Percentiles rank a stretch among this genome's conserved stretches.
phyloP scores from a whole-genome alignment of 2,113 vertebrate genomes.

The Corydoras maculifer region DNA sequence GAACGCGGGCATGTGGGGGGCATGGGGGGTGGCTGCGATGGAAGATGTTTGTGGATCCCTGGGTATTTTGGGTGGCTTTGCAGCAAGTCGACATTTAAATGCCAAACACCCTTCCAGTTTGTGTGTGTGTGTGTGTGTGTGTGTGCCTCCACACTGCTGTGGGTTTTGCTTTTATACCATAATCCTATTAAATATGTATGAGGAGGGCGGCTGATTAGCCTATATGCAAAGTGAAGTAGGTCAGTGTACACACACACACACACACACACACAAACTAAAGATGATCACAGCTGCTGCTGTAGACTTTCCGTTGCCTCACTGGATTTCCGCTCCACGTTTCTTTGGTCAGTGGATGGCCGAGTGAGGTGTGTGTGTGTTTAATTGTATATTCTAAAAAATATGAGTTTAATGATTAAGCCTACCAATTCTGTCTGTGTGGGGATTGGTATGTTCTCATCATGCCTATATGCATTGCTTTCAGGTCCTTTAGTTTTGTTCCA shows the following conservation, averaged over 20 bases:
- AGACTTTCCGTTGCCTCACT: no score
- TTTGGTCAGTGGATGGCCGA: no score
- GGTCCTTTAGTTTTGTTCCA: no score
- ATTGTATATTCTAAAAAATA: background rate
- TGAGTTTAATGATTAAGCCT: no score
- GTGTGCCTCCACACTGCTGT: constrained; percentile 7
- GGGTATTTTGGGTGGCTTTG: constrained; percentile 22
- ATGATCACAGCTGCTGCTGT: background rate
- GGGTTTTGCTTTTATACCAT: constrained; percentile 30
- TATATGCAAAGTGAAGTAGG: constrained; percentile 43
- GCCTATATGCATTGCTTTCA: no score
- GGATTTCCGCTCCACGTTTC: no score
- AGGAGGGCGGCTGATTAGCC: constrained; percentile 38
- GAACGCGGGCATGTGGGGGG: constrained; percentile 3
- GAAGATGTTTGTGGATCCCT: constrained; percentile 11
- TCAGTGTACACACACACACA: background rate
- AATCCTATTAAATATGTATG: constrained; percentile 47
- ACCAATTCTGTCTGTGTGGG: no score
- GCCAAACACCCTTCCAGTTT: constrained; percentile 11
- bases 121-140: constrained; percentile 21
- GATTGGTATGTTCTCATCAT: no score
- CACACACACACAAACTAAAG: constrained; percentile 7
- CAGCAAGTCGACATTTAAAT: constrained; percentile 26
- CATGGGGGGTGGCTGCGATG: constrained; percentile 18
- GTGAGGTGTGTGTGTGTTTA: background rate